Conservation (phyloP, 35 echinoderm and acorn worm species). For the Stichopus chloronotus region DNA sequence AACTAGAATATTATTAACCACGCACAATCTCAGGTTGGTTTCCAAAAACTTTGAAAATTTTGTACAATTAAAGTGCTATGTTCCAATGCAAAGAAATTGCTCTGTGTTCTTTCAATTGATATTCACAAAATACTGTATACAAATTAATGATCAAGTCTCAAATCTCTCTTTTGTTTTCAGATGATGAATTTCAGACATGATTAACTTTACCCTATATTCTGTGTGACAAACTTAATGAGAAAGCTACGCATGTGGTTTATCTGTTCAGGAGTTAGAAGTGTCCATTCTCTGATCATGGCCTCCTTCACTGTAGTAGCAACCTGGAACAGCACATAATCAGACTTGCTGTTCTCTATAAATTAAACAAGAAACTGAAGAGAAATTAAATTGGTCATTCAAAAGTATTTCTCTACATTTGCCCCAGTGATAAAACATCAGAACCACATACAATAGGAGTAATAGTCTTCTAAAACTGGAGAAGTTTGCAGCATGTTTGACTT, state of each 20-base stretch:
- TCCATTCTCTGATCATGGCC: slow-evolving; percentile 88
- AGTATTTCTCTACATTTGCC: background rate
- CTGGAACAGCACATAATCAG: slow-evolving; percentile 96
- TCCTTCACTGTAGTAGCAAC: slow-evolving; percentile 95
- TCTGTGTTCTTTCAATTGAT: no score
- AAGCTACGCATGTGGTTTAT: slow-evolving; percentile 77
- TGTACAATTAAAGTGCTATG: no score
- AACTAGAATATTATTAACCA: no score
- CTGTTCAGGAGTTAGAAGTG: slow-evolving; percentile 68
- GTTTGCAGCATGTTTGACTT: no score
- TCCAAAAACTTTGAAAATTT: no score
- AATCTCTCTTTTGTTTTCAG: no score
- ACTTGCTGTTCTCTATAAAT: slow-evolving; percentile 90
- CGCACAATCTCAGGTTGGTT: no score
- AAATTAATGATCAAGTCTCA: no score
- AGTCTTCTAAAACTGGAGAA: no score
- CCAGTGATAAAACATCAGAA: background rate
- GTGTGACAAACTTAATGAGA: slow-evolving; percentile 89
- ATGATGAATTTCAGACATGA: no score
- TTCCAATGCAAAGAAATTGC: no score
- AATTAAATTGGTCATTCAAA: background rate
- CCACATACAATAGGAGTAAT: background rate
- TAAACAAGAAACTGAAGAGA: background rate
- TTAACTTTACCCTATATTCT: slow-evolving; percentile 74
- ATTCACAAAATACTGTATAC: no score